phyloP scores from a whole-genome alignment of 2,797 vertebrate species.

The Lycodopsis pacificus region DNA sequence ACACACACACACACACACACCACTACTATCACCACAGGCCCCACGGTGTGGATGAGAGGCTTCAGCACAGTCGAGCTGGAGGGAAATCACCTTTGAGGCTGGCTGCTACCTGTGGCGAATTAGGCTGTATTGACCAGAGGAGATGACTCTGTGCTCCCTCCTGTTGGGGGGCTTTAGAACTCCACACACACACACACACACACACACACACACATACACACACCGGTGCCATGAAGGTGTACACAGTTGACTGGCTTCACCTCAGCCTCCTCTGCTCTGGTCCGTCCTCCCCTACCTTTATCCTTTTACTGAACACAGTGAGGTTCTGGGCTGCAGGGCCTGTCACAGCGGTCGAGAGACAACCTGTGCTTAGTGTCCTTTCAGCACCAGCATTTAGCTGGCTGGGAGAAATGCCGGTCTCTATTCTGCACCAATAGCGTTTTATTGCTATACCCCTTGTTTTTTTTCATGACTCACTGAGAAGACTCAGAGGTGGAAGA shows the following conservation, averaged over 20 bases:
- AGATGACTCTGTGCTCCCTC: slow-evolving; percentile 62
- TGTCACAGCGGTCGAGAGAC: slow-evolving; percentile 69
- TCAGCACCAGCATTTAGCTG: slow-evolving; percentile 68
- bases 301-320: slow-evolving; percentile 73
- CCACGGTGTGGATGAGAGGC: slow-evolving; percentile 75
- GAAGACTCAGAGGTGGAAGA: slow-evolving; percentile 51
- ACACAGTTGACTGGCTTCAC: slow-evolving; percentile 69
- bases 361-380: slow-evolving; percentile 76
- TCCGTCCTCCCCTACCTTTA: slow-evolving; percentile 50
- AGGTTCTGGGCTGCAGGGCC: slow-evolving; percentile 53
- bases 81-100: slow-evolving; percentile 76
- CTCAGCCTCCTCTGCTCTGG: slow-evolving; percentile 35
- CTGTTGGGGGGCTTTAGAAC: slow-evolving; percentile 55
- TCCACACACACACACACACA: slow-evolving; percentile 29
- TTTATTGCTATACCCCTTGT: slow-evolving; percentile 56
- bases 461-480: slow-evolving; percentile 43
- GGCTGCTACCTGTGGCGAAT: slow-evolving; percentile 80
- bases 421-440: slow-evolving; percentile 62
- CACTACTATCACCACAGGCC: slow-evolving; percentile 50
- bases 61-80: slow-evolving; percentile 73
- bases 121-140: slow-evolving; percentile 82
- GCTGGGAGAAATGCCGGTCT: slow-evolving; percentile 62
- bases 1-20: slow-evolving; percentile 12
- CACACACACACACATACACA: slow-evolving; percentile 4
- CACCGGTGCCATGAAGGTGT: slow-evolving; percentile 47